A percentile compares a stretch with the other conserved stretches of the same genome.
phyloP scores from a whole-genome alignment of 2,113 vertebrate genomes.

The Trachemys scripta region DNA sequence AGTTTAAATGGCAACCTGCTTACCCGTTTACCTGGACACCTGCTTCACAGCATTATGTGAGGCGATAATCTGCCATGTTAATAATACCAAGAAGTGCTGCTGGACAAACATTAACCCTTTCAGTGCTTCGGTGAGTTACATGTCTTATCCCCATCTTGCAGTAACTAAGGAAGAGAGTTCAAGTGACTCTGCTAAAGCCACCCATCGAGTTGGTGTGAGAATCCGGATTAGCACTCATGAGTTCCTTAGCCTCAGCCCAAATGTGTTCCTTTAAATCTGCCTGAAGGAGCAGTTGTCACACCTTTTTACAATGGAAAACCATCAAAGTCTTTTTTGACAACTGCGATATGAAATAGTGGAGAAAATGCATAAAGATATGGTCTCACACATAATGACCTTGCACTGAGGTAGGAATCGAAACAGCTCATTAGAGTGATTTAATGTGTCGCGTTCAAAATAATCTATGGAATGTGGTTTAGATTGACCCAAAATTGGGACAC shows the following conservation, averaged over 20 bases:
- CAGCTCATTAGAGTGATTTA: conserved; percentile 67
- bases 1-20: neutral
- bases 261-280: neutral
- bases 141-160: neutral
- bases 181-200: neutral
- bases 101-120: neutral
- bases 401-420: conserved; percentile 20
- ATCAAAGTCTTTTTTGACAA: conserved; percentile 12
- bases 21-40: neutral
- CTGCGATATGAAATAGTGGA: conserved; percentile 7
- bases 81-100: neutral
- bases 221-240: neutral
- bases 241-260: neutral
- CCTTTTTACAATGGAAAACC: neutral
- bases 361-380: conserved; percentile 1
- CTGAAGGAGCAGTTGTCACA: neutral
- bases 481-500: conserved; percentile 8
- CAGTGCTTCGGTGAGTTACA: accelerated
- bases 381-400: conserved; percentile 46
- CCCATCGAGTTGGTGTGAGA: neutral
- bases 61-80: conserved; percentile 7
- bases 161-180: neutral
- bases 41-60: neutral
- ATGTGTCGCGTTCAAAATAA: conserved; percentile 55
- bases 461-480: conserved; percentile 43